Evolutionary conservation across 2,888 invertebrate species (phyloP).

Genomic region (Drosophila fulvimacula): DNA sequence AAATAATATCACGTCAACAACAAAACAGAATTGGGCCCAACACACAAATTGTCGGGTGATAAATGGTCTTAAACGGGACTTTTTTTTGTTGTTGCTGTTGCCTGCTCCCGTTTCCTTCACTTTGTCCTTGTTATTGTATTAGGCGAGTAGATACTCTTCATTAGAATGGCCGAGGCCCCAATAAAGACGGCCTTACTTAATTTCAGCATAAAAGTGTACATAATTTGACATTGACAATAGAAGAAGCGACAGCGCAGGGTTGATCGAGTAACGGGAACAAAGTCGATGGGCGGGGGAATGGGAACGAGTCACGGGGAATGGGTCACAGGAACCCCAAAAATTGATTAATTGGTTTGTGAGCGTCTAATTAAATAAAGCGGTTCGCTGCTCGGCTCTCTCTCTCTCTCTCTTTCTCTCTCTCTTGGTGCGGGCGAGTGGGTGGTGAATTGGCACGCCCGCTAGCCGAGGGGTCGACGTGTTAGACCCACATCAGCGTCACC

Average conservation of each 20-base stretch:
- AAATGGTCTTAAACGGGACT: slow-evolving; percentile 85
- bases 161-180: slow-evolving; percentile 47
- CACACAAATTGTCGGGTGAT: slow-evolving; percentile 81
- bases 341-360: slow-evolving; percentile 84
- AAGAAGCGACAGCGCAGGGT: slow-evolving; percentile 24
- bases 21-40: slow-evolving; percentile 55
- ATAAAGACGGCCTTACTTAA: slow-evolving; percentile 49
- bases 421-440: slow-evolving; percentile 14
- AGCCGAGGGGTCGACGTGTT: slow-evolving; percentile 40
- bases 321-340: slow-evolving; percentile 58
- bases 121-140: slow-evolving; percentile 39
- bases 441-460: slow-evolving; percentile 7
- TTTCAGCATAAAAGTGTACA: slow-evolving; percentile 81
- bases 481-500: slow-evolving; percentile 61
- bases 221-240: slow-evolving; percentile 83
- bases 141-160: slow-evolving; percentile 55
- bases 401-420: slow-evolving; percentile 2
- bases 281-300: not conserved
- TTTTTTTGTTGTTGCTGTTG: slow-evolving; percentile 54
- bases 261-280: slow-evolving; percentile 23
- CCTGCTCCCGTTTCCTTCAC: not conserved
- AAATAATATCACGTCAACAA: slow-evolving; percentile 75
- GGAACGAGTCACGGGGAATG: slow-evolving; percentile 12
- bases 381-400: slow-evolving; percentile 45
- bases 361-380: slow-evolving; percentile 83